Percentiles rank a stretch among this genome's conserved stretches.
phyloP scores from a whole-genome alignment of 1,140 invertebrate species.

The Eumaeus atala region DNA sequence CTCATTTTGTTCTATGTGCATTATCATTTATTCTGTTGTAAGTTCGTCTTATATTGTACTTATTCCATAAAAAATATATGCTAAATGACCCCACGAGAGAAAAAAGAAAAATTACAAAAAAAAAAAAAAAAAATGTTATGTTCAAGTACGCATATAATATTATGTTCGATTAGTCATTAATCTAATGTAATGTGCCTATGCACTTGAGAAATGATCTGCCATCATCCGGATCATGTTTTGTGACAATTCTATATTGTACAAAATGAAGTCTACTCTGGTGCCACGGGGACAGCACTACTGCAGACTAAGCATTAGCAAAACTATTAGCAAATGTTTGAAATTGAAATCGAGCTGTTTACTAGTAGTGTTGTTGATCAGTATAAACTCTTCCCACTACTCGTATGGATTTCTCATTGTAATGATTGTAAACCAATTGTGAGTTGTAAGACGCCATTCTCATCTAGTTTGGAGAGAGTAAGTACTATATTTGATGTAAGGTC shows the following conservation, averaged over 20 bases:
- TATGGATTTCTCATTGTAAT: background rate
- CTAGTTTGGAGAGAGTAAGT: too few species aligned
- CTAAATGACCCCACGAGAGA: constrained; percentile 64
- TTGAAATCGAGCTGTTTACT: constrained; percentile 23
- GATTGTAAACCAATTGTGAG: background rate
- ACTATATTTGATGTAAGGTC: background rate
- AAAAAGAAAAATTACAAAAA: constrained; percentile 51
- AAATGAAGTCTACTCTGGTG: constrained; percentile 35
- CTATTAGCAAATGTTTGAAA: constrained; percentile 7
- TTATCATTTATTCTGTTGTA: constrained; percentile 57
- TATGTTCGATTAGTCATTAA: constrained; percentile 69
- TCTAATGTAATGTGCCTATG: constrained; percentile 70
- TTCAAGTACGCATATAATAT: constrained; percentile 69
- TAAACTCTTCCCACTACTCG: background rate
- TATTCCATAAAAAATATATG: constrained; percentile 71
- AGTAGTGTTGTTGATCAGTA: constrained; percentile 11
- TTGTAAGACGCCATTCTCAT: too few species aligned
- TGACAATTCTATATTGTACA: constrained; percentile 31
- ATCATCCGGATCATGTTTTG: constrained; percentile 49
- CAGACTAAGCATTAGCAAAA: constrained; percentile 3
- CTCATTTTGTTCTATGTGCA: constrained; percentile 43
- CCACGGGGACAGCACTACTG: constrained; percentile 11
- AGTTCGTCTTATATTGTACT: constrained; percentile 70
- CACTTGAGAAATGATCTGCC: constrained; percentile 54
- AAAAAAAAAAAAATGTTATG: constrained; percentile 48